phyloP scores from a whole-genome alignment of 2,113 vertebrate genomes.

The Accipiter virgatus region DNA sequence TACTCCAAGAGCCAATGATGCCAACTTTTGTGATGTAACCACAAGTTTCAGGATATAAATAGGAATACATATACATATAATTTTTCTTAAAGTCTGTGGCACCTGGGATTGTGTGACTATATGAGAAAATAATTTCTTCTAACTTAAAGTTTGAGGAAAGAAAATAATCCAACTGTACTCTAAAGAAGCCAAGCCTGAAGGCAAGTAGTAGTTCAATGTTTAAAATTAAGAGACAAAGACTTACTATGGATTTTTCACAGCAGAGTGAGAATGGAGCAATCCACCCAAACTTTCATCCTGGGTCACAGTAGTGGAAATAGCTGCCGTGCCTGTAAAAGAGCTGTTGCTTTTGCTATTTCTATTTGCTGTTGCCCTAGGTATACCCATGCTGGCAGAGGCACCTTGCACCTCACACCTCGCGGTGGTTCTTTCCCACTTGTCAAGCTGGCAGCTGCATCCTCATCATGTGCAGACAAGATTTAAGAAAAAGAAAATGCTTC shows the following conservation, averaged over 20 bases:
- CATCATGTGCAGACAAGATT: neutral
- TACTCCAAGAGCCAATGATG: neutral
- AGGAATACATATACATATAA: neutral
- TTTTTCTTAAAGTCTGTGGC: neutral
- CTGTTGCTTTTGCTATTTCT: neutral
- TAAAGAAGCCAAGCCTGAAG: neutral
- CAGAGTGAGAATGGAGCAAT: neutral
- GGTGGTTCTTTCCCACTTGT: neutral
- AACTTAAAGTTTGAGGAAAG: neutral
- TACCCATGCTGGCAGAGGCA: neutral
- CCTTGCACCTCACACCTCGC: neutral
- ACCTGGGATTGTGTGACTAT: neutral
- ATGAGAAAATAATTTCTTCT: neutral
- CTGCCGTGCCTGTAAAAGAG: neutral
- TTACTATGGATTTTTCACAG: neutral
- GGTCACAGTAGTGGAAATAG: neutral
- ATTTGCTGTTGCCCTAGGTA: neutral
- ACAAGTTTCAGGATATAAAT: neutral
- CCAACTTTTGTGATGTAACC: neutral
- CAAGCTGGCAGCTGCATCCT: neutral
- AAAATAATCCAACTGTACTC: neutral
- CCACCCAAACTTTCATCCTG: neutral
- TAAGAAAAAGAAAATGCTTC: neutral
- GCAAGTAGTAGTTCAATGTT: neutral
- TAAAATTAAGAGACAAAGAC: neutral